phyloP scores from a whole-genome alignment of 2,888 invertebrate species.

The Hydrotaea diabolus region DNA sequence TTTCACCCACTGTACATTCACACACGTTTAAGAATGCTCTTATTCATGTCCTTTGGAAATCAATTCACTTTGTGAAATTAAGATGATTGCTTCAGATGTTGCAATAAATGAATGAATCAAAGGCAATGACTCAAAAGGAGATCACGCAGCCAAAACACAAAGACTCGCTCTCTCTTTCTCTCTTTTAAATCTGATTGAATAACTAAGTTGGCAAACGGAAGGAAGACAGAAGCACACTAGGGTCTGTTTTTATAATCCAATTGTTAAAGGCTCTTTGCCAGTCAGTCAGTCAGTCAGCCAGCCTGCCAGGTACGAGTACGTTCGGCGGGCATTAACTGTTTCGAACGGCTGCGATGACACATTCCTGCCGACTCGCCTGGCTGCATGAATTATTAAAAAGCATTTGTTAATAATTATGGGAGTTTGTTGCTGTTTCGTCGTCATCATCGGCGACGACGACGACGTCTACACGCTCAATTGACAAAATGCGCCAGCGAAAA shows the following conservation, averaged over 20 bases:
- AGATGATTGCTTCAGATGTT: constrained; percentile 13
- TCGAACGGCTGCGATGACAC: constrained; percentile 8
- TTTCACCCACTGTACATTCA: too few species aligned
- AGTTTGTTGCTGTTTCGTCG: neutral
- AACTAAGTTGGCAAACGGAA: neutral
- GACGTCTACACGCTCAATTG: constrained; percentile 49
- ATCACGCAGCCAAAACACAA: neutral
- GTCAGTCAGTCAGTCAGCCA: neutral
- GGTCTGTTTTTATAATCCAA: constrained; percentile 8
- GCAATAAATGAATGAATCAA: constrained; percentile 5
- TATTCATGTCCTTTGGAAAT: constrained; percentile 47
- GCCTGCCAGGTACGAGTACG: too few species aligned
- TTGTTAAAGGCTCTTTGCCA: constrained; percentile 6
- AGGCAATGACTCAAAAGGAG: constrained; percentile 12
- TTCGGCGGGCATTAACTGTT: too few species aligned
- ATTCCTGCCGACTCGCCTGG: neutral
- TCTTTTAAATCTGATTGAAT: constrained; percentile 4
- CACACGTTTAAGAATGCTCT: too few species aligned
- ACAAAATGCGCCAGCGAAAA: constrained; percentile 20
- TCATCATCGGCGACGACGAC: neutral
- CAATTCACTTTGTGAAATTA: constrained; percentile 34
- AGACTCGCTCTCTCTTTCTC: too few species aligned
- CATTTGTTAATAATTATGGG: constrained; percentile 39
- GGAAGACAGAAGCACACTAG: neutral
- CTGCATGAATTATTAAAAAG: constrained; percentile 27